Conservation (phyloP, 2,113 vertebrate species). For the Misgurnus mizolepis region DNA sequence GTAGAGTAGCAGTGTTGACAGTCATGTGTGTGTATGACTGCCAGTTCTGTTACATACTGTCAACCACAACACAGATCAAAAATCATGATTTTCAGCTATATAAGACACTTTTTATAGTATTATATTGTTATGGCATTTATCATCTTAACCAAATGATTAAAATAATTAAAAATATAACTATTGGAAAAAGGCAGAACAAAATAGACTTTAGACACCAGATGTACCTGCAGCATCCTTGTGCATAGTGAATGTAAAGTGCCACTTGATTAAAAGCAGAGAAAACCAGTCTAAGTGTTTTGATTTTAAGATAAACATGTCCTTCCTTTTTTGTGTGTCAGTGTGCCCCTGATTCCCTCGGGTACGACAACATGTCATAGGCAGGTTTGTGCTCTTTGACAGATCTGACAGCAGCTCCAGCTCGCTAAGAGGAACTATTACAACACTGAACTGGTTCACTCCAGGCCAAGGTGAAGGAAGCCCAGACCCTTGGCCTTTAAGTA, state of each 20-base stretch:
- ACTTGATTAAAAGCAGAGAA: constrained; percentile 18
- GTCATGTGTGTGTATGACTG: no score
- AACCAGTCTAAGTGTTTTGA: constrained; percentile 62
- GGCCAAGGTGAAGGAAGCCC: constrained; percentile 5
- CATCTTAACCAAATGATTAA: no score
- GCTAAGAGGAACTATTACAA: constrained; percentile 2
- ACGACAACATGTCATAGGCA: constrained; percentile 29
- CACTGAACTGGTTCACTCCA: background rate
- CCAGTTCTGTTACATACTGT: no score
- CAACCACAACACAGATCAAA: no score
- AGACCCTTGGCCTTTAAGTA: constrained; percentile 38
- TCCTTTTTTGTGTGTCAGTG: constrained; percentile 19
- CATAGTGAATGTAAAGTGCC: constrained; percentile 1
- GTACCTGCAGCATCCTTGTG: background rate
- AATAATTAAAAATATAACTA: no score
- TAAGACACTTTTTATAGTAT: no score
- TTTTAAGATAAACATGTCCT: constrained; percentile 48
- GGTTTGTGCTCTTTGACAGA: constrained; percentile 28
- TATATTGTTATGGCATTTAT: no score
- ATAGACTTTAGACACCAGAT: no score
- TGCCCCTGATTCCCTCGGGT: constrained; percentile 23
- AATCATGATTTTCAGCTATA: no score
- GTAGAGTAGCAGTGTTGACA: no score
- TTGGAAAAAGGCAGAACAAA: no score
- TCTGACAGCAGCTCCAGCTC: constrained; percentile 38